A percentile compares a stretch with the other conserved stretches of the same genome.
Conservation (phyloP, 23 tunicate genomes). For the Diplosoma virens region DNA sequence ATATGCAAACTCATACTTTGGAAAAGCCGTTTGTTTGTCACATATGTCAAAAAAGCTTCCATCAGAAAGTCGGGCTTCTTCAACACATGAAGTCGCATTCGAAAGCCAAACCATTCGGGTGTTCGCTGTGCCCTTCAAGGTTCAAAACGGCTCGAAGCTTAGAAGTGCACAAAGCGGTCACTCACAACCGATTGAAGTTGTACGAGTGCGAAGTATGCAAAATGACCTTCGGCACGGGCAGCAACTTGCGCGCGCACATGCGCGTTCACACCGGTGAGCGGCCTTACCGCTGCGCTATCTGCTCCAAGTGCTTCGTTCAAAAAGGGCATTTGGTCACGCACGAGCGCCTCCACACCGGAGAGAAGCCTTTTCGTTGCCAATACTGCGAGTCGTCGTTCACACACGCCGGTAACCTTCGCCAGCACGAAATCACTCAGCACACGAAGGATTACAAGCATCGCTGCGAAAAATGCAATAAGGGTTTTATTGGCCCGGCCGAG, state of each 20-base stretch:
- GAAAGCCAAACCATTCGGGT: slow-evolving; percentile 29
- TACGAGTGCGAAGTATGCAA: slow-evolving; percentile 40
- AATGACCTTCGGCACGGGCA: slow-evolving; percentile 39
- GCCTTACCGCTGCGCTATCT: slow-evolving; percentile 49
- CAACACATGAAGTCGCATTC: slow-evolving; percentile 61
- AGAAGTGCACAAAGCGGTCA: slow-evolving; percentile 34
- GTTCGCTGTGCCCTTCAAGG: slow-evolving; percentile 20
- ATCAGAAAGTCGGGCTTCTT: slow-evolving; percentile 44
- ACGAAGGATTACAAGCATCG: slow-evolving; percentile 60
- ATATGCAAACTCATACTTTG: slow-evolving; percentile 46
- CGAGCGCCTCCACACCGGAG: slow-evolving; percentile 45
- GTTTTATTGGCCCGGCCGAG: slow-evolving; percentile 66
- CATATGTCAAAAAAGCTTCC: slow-evolving; percentile 43
- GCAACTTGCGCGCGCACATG: slow-evolving; percentile 49
- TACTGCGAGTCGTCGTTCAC: slow-evolving; percentile 47
- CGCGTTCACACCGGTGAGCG: slow-evolving; percentile 70
- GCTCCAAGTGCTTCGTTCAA: slow-evolving; percentile 45
- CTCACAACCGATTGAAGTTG: slow-evolving; percentile 35
- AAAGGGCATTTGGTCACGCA: slow-evolving; percentile 43
- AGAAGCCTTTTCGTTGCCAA: slow-evolving; percentile 51
- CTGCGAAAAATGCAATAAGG: slow-evolving; percentile 52
- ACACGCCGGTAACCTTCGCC: slow-evolving; percentile 59
- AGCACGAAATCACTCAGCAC: slow-evolving; percentile 66
- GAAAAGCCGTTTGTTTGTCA: slow-evolving; percentile 47
- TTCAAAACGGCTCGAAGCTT: slow-evolving; percentile 50